Evolutionary conservation across 2,888 invertebrate species (phyloP).

Genomic region (Eupithecia vulgata): DNA sequence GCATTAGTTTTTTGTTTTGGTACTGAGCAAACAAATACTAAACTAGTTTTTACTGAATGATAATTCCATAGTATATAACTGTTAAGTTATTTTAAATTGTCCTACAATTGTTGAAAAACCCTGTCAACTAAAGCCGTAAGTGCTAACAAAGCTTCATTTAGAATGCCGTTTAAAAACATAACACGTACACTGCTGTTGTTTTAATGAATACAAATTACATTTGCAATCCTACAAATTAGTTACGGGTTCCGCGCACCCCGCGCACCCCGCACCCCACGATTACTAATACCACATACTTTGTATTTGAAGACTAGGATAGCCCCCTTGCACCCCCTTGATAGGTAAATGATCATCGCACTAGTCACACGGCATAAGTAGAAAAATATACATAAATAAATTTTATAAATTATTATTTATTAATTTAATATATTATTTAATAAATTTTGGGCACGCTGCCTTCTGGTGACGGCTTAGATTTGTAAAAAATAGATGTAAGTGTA

Average conservation of each 20-base stretch:
- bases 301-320: slow-evolving; percentile 47
- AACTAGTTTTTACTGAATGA: background rate
- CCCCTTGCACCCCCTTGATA: background rate
- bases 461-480: too few species aligned
- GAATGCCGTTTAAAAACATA: slow-evolving; percentile 55
- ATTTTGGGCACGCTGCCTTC: too few species aligned
- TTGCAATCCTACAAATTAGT: slow-evolving; percentile 74
- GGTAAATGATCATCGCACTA: background rate
- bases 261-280: slow-evolving; percentile 11
- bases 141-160: slow-evolving; percentile 25
- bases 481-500: too few species aligned
- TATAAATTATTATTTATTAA: too few species aligned
- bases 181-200: slow-evolving; percentile 62
- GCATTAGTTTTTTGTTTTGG: too few species aligned
- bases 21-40: too few species aligned
- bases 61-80: background rate
- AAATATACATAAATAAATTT: too few species aligned
- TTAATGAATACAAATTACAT: slow-evolving; percentile 68
- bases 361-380: background rate
- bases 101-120: background rate
- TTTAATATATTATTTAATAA: too few species aligned
- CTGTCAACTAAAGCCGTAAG: slow-evolving; percentile 14
- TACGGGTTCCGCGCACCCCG: slow-evolving; percentile 59
- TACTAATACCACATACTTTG: slow-evolving; percentile 35
- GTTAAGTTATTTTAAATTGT: background rate